Evolutionary conservation across 2,888 invertebrate species (phyloP).

Genomic region (Diogma glabrata): DNA sequence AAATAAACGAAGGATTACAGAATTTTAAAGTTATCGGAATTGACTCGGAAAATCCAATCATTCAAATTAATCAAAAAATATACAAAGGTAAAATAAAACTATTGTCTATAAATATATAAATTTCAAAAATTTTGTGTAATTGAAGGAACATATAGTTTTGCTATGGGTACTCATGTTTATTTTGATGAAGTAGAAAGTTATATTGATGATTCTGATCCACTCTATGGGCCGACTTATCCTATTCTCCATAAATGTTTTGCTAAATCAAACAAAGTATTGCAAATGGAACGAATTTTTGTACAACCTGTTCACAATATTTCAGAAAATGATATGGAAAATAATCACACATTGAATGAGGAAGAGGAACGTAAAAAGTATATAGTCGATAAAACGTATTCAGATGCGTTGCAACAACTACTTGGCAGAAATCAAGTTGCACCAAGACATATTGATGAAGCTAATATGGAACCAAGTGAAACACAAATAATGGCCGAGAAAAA

Average conservation of each 20-base stretch:
- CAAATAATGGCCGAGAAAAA: background rate
- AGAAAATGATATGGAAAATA: background rate
- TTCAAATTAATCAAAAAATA: slow-evolving; percentile 56
- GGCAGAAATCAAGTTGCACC: slow-evolving; percentile 20
- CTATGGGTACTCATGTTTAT: slow-evolving; percentile 61
- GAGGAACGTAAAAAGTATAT: slow-evolving; percentile 18
- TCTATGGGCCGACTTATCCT: slow-evolving; percentile 46
- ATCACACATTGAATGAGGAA: slow-evolving; percentile 9
- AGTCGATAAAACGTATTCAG: slow-evolving; percentile 28
- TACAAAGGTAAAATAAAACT: slow-evolving; percentile 37
- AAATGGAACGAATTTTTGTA: slow-evolving; percentile 56
- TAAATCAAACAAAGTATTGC: slow-evolving; percentile 54
- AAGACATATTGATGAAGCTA: slow-evolving; percentile 3
- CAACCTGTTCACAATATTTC: slow-evolving; percentile 32
- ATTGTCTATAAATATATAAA: background rate
- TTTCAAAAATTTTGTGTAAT: slow-evolving; percentile 25
- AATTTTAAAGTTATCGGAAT: slow-evolving; percentile 47
- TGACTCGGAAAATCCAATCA: slow-evolving; percentile 48
- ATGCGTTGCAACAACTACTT: slow-evolving; percentile 28
- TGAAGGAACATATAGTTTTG: slow-evolving; percentile 54
- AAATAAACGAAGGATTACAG: slow-evolving; percentile 26
- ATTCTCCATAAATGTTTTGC: slow-evolving; percentile 45
- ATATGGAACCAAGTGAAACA: background rate
- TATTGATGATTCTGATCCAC: slow-evolving; percentile 36
- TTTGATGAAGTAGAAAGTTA: slow-evolving; percentile 50